Evolutionary conservation across 2,113 vertebrate genomes (phyloP).

Genomic region (Oophaga pumilio): DNA sequence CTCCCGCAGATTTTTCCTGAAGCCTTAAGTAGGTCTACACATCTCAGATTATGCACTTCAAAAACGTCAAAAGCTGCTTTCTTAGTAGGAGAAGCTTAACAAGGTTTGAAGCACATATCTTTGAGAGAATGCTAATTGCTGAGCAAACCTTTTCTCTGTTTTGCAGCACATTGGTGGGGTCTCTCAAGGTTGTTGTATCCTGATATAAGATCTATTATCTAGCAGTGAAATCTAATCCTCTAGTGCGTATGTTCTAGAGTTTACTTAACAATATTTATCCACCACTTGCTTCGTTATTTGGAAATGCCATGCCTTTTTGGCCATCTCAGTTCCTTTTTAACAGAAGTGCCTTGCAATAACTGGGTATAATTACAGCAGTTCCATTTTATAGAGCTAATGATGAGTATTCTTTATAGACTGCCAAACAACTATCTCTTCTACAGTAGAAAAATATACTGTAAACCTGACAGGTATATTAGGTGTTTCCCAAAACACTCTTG

Average conservation of each 20-base stretch:
- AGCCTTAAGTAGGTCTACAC: slow-evolving; percentile 23
- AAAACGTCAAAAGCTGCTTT: slow-evolving; percentile 34
- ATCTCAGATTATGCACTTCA: slow-evolving; percentile 27
- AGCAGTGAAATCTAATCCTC: not conserved
- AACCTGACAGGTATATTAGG: not conserved
- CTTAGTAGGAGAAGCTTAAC: slow-evolving; percentile 14
- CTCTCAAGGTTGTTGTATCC: slow-evolving; percentile 28
- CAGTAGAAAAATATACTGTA: not conserved
- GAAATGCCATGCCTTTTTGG: not conserved
- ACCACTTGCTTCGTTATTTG: not conserved
- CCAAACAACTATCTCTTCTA: slow-evolving; percentile 20
- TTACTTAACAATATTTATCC: slow-evolving; percentile 3
- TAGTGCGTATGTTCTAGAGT: not conserved
- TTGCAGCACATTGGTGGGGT: slow-evolving; percentile 10
- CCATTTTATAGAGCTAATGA: slow-evolving; percentile 38
- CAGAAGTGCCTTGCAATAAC: slow-evolving; percentile 14
- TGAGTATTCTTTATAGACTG: slow-evolving; percentile 6
- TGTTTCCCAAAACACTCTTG: not conserved
- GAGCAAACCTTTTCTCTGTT: not conserved
- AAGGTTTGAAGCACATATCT: slow-evolving; percentile 38
- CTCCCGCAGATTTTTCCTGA: slow-evolving; percentile 11
- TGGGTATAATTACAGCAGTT: slow-evolving; percentile 17
- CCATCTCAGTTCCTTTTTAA: not conserved
- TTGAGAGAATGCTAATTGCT: slow-evolving; percentile 20
- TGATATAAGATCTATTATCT: slow-evolving; percentile 13